phyloP scores from a whole-genome alignment of 2,113 vertebrate genomes.

The Crotophaga sulcirostris region DNA sequence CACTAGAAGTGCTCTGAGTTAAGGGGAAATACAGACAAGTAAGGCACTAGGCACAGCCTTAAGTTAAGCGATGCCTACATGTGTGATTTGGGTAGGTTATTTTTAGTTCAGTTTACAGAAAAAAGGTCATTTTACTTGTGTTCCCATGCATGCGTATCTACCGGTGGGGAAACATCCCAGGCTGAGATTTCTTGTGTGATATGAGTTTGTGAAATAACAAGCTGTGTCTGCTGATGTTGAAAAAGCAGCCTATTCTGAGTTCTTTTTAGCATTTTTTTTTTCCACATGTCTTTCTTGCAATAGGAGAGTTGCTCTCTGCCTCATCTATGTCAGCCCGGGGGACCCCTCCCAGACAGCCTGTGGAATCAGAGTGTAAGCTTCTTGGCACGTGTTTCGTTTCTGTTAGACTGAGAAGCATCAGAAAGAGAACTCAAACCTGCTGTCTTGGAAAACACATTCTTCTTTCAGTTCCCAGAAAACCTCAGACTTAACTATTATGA shows the following conservation, averaged over 20 bases:
- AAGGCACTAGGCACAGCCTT: neutral
- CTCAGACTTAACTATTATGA: neutral
- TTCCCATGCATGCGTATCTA: neutral
- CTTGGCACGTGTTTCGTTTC: conserved; percentile 31
- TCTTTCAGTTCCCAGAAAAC: neutral
- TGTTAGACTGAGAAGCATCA: neutral
- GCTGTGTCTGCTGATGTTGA: neutral
- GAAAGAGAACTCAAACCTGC: conserved; percentile 6
- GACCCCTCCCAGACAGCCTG: conserved; percentile 11
- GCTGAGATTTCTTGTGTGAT: neutral
- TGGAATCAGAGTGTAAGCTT: conserved; percentile 17
- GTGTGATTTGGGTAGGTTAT: neutral
- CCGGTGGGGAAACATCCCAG: neutral
- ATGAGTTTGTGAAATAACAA: neutral
- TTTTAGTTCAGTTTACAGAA: neutral
- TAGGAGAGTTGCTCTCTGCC: neutral
- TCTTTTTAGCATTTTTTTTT: neutral
- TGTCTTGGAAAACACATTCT: neutral
- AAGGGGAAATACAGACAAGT: neutral
- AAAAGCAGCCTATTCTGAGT: neutral
- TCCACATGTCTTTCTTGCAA: neutral
- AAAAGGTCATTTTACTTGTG: neutral
- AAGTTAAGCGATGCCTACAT: accelerated
- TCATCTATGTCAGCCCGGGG: neutral
- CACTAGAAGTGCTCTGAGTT: neutral